A percentile compares a stretch with the other conserved stretches of the same genome.
Conservation (phyloP, 1,140 invertebrate genomes). For the Drosophila elegans region DNA sequence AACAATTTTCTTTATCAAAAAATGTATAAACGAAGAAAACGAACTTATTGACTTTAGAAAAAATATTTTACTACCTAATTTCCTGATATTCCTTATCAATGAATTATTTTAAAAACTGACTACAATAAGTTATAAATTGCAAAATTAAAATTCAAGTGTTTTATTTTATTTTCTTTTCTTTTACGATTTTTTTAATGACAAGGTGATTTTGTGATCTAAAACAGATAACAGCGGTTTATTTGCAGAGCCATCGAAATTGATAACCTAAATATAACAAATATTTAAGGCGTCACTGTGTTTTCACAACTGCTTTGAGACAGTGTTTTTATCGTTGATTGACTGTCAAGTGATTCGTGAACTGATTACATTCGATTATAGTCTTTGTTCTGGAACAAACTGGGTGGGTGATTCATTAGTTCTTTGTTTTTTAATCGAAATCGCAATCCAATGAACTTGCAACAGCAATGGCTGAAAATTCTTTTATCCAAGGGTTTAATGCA, state of each 20-base stretch:
- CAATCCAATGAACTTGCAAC: slow-evolving; percentile 21
- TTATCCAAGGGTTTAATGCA: slow-evolving; percentile 29
- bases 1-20: too few species aligned
- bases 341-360: slow-evolving; percentile 15
- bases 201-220: not conserved
- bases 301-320: slow-evolving; percentile 2
- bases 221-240: slow-evolving; percentile 10
- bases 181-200: not conserved
- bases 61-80: too few species aligned
- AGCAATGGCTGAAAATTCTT: slow-evolving; percentile 25
- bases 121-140: not conserved
- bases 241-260: slow-evolving; percentile 1
- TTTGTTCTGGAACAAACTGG: slow-evolving; percentile 21
- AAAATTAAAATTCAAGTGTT: slow-evolving; percentile 7
- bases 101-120: too few species aligned
- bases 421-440: slow-evolving; percentile 23
- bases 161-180: slow-evolving; percentile 10
- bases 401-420: slow-evolving; percentile 17
- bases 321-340: slow-evolving; percentile 28
- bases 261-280: not conserved
- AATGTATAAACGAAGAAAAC: too few species aligned
- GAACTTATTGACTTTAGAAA: too few species aligned
- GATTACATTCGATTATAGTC: slow-evolving; percentile 14
- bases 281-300: slow-evolving; percentile 6
- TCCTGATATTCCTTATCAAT: too few species aligned